These are phyloP conservation scores for Teleogryllus occipitalis DNA, from an alignment of 1,140 invertebrate genomes.

Conservation along the genomic window DNA sequence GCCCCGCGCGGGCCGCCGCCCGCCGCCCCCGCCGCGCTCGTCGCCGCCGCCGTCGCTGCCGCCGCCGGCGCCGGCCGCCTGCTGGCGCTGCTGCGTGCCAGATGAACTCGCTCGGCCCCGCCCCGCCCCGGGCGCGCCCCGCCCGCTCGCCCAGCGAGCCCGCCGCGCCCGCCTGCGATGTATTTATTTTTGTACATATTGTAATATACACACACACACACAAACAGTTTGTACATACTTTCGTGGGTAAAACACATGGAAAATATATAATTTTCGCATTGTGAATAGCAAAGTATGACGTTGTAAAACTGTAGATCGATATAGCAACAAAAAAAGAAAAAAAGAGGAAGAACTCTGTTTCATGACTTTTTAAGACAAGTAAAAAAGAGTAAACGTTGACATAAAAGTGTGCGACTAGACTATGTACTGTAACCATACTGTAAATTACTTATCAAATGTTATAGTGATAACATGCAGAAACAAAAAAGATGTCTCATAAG, in stretches of 20 bases:
- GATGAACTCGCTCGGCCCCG: background rate
- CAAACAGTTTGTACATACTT: background rate
- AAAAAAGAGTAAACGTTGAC: background rate
- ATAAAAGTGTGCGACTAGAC: background rate
- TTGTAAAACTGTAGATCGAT: background rate
- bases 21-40: too few species aligned
- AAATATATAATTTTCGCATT: slow-evolving; percentile 6
- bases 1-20: too few species aligned
- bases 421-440: background rate
- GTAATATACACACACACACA: background rate
- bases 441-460: background rate
- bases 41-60: too few species aligned
- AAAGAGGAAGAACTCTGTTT: background rate
- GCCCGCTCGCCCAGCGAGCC: too few species aligned
- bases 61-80: too few species aligned
- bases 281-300: background rate
- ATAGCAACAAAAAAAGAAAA: background rate
- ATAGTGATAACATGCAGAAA: background rate
- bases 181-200: slow-evolving; percentile 6
- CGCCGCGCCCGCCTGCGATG: background rate
- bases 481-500: background rate
- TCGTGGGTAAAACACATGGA: background rate
- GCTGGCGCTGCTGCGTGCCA: background rate
- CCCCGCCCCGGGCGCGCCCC: too few species aligned
- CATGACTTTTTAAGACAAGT: background rate